A percentile compares a stretch with the other conserved stretches of the same genome.
phyloP scores from a whole-genome alignment of 2,113 vertebrate genomes.

The Cyanoderma ruficeps region DNA sequence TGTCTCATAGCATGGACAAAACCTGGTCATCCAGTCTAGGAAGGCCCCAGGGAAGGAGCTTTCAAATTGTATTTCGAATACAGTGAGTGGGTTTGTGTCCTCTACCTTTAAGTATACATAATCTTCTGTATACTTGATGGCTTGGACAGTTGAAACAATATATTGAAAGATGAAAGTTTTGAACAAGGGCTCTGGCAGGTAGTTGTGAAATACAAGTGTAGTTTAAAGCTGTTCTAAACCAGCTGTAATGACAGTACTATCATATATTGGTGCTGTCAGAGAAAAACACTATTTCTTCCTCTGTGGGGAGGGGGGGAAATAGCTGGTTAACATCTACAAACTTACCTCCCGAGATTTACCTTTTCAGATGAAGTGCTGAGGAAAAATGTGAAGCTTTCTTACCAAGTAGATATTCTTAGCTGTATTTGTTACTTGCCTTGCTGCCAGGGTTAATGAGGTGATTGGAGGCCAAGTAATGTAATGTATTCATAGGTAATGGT shows the following conservation, averaged over 20 bases:
- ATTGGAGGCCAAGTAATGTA: background rate
- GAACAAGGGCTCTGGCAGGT: constrained; percentile 5
- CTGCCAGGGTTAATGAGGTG: constrained; percentile 33
- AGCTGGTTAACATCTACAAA: constrained; percentile 19
- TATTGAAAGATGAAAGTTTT: constrained; percentile 35
- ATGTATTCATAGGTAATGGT: background rate
- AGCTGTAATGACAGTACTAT: constrained; percentile 13
- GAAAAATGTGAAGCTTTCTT: background rate
- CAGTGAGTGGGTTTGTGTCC: background rate
- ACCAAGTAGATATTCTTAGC: background rate
- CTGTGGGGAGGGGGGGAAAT: constrained; percentile 9
- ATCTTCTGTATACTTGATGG: background rate
- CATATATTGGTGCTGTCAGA: constrained; percentile 23
- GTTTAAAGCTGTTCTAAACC: constrained; percentile 38
- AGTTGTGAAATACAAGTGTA: constrained; percentile 1
- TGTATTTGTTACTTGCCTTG: background rate
- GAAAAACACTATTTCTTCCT: constrained; percentile 3
- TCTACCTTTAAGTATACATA: background rate
- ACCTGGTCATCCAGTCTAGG: background rate
- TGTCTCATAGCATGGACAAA: background rate
- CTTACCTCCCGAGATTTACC: background rate
- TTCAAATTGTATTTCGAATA: background rate
- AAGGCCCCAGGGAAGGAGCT: background rate
- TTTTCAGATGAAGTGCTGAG: background rate
- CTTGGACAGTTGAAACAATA: background rate